phyloP scores from a whole-genome alignment of 1,140 invertebrate species.

The Geopemphigus sp. region DNA sequence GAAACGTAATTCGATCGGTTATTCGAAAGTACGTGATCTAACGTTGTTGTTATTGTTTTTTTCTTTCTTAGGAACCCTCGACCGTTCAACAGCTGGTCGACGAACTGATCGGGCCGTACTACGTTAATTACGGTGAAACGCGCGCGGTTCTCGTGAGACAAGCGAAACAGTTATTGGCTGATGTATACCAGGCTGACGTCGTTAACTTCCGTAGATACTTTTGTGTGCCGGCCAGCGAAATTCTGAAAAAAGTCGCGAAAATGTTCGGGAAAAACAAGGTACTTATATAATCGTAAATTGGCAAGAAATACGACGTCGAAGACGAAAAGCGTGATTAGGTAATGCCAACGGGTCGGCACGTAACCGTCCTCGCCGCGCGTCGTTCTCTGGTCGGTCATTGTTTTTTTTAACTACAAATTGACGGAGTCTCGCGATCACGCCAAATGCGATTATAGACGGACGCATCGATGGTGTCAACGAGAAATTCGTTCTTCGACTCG shows the following conservation, averaged over 20 bases:
- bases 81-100: constrained; percentile 30
- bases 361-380: too few relatives aligned
- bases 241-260: constrained; percentile 4
- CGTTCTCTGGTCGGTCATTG: too few relatives aligned
- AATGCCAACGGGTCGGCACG: too few relatives aligned
- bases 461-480: too few relatives aligned
- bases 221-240: constrained; percentile 23
- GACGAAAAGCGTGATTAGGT: background rate
- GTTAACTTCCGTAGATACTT: background rate
- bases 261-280: constrained; percentile 22
- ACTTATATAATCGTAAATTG: background rate
- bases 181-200: background rate
- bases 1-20: too few relatives aligned
- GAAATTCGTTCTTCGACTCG: too few relatives aligned
- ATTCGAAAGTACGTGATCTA: too few relatives aligned
- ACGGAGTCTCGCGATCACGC: background rate
- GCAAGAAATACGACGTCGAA: background rate
- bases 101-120: constrained; percentile 29
- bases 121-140: constrained; percentile 23
- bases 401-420: background rate
- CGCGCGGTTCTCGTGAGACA: constrained; percentile 34
- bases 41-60: background rate
- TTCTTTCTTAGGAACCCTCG: background rate
- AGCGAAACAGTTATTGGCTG: background rate
- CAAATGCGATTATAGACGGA: constrained; percentile 3